Percentiles rank a stretch among this genome's conserved stretches.
These are phyloP conservation scores for Criorhina ranunculi DNA, from an alignment of 2,888 invertebrate species.

Conservation along the genomic window DNA sequence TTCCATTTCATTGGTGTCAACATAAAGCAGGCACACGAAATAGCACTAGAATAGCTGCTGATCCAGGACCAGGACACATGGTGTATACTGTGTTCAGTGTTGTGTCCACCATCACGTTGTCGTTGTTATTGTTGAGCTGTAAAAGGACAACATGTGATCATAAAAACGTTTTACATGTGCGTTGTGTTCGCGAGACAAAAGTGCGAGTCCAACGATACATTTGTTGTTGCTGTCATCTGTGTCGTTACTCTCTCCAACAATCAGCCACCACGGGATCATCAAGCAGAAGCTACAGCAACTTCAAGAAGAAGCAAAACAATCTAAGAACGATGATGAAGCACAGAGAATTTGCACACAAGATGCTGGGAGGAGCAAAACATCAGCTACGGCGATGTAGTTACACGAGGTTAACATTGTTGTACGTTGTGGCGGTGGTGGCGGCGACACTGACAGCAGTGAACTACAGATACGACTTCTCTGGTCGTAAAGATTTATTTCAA, in stretches of 20 bases:
- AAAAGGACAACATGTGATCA: constrained; percentile 66
- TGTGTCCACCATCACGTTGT: constrained; percentile 4
- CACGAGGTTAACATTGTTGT: constrained; percentile 57
- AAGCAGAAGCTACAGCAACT: constrained; percentile 36
- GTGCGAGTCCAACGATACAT: constrained; percentile 45
- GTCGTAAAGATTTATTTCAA: constrained; percentile 72
- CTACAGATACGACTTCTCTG: constrained; percentile 27
- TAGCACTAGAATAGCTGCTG: constrained; percentile 22
- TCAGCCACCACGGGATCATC: constrained; percentile 69
- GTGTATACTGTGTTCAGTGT: constrained; percentile 6
- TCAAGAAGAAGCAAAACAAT: constrained; percentile 21
- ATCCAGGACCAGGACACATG: constrained; percentile 44
- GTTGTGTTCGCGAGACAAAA: constrained; percentile 61
- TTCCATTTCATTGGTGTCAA: constrained; percentile 73
- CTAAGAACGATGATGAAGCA: constrained; percentile 41
- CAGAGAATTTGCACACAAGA: not conserved
- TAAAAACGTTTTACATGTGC: constrained; percentile 72
- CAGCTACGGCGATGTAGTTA: constrained; percentile 39
- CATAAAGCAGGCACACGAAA: constrained; percentile 63
- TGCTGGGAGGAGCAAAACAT: constrained; percentile 7
- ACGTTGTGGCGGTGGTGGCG: constrained; percentile 18
- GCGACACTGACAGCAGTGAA: constrained; percentile 6
- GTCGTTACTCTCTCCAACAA: constrained; percentile 33
- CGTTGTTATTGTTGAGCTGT: constrained; percentile 13
- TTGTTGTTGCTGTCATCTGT: constrained; percentile 10